A percentile compares a stretch with the other conserved stretches of the same genome.
These are phyloP conservation scores for Leucophenga maculata DNA, from an alignment of 2,888 invertebrate genomes.

Conservation along the genomic window DNA sequence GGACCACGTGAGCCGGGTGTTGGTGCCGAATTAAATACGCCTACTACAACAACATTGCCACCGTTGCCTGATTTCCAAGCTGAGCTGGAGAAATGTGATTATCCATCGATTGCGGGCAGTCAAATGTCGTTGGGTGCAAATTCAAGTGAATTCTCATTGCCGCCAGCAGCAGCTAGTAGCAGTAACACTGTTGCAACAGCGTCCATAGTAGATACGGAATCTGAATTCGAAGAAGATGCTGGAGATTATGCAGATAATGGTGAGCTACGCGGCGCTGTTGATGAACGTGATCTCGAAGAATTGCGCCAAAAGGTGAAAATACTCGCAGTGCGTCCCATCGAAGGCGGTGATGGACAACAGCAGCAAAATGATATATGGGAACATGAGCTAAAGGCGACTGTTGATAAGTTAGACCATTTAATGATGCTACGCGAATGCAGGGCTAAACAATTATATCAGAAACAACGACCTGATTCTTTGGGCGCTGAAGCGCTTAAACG, in stretches of 20 bases:
- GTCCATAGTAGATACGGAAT: slow-evolving; percentile 48
- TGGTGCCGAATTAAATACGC: slow-evolving; percentile 78
- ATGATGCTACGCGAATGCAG: slow-evolving; percentile 78
- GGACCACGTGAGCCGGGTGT: slow-evolving; percentile 80
- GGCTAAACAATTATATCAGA: slow-evolving; percentile 47
- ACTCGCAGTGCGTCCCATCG: slow-evolving; percentile 82
- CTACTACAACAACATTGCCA: slow-evolving; percentile 66
- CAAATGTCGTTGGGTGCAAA: slow-evolving; percentile 72
- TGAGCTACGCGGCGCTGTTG: slow-evolving; percentile 56
- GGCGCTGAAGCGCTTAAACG: slow-evolving; percentile 61
- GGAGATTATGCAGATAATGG: slow-evolving; percentile 54
- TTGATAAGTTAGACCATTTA: slow-evolving; percentile 83
- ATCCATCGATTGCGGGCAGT: slow-evolving; percentile 73
- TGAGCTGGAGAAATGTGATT: slow-evolving; percentile 76
- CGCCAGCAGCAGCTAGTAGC: slow-evolving; percentile 27
- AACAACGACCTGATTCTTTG: slow-evolving; percentile 60
- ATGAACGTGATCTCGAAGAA: slow-evolving; percentile 77
- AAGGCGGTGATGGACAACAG: slow-evolving; percentile 81
- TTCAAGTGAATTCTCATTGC: slow-evolving; percentile 18
- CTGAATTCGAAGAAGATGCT: slow-evolving; percentile 46
- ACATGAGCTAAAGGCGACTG: slow-evolving; percentile 82
- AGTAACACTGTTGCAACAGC: slow-evolving; percentile 54
- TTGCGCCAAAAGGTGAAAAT: slow-evolving; percentile 81
- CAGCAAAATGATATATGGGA: slow-evolving; percentile 80
- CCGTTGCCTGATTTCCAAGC: slow-evolving; percentile 73